Evolutionary conservation across 2,888 invertebrate genomes (phyloP).

Genomic region (Chironomus riparius): DNA sequence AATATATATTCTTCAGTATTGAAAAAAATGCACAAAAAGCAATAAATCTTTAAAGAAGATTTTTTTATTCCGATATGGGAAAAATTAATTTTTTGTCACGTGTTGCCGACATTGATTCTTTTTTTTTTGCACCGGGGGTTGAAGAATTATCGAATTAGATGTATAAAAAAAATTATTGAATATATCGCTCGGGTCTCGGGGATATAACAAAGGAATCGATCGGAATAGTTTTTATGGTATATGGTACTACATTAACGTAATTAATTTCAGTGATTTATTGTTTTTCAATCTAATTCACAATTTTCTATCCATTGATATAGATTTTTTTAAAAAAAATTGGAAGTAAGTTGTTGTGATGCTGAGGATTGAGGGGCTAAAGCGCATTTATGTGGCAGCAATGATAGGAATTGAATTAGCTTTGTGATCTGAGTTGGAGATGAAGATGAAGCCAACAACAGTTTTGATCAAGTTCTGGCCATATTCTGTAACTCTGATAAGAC

Average conservation of each 20-base stretch:
- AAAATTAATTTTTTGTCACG: slow-evolving; percentile 25
- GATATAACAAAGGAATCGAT: not conserved
- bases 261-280: slow-evolving; percentile 23
- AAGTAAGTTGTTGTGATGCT: too few species aligned
- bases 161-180: too few species aligned
- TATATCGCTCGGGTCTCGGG: not conserved
- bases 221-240: not conserved
- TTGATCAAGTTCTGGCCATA: too few species aligned
- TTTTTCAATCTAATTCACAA: slow-evolving; percentile 4
- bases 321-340: not conserved
- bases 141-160: not conserved
- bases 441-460: too few species aligned
- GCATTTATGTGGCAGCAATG: too few species aligned
- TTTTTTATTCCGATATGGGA: slow-evolving; percentile 8
- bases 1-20: too few species aligned
- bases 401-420: too few species aligned
- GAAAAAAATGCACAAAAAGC: not conserved
- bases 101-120: slow-evolving; percentile 6
- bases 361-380: too few species aligned
- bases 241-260: slow-evolving; percentile 21
- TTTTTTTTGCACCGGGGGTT: not conserved
- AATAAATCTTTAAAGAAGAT: slow-evolving; percentile 9
- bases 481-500: too few species aligned
- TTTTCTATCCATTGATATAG: not conserved
- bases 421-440: too few species aligned